Base-by-base conservation (phyloP, 2,888 invertebrate genomes). In the Agrochola circellaris region DNA sequence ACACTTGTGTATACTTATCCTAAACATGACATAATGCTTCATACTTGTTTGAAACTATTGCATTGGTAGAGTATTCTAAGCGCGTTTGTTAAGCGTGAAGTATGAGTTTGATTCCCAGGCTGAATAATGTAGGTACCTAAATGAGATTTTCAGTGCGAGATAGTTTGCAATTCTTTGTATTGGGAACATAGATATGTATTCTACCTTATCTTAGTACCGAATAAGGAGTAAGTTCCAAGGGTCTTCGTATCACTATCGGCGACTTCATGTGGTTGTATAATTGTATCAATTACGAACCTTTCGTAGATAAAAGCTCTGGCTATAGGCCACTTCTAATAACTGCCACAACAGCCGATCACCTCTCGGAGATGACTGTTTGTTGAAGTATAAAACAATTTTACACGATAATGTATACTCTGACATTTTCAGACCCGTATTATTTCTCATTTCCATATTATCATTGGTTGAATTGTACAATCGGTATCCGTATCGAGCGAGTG, bases 21-120 rank as follows among this genome's bases (percentile, higher is more conserved):
- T 64, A 83, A 82, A 65, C 64, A 82, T 78, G 77, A 68, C 79
- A 26, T 75, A 75, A 75, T 60, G 51, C 45, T 58, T 26, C 48
- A 68, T 51, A 64, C 34, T 68, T 58, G 62, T 45, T 64, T 23
- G 42, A 34, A 62, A 68, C 83, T 58, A 51, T 68, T 60, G 51
- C 65, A n/a, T 23, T 51, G 64, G 15, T n/a, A n/a, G 26, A 23
- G 13, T 23, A 48, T 30, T n/a, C 30, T 15, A n/a, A 62, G 26
- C 34, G 15, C 4, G 56, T 38, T 45, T 62, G 34, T 34, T 72
- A 23, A 38, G 17, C 26, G 26, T 20, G 23, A 72, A 62, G 26
- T 45, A 56, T 4, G 30, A 64, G 1, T 82, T 64, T 17, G 38
- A 77, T 56, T 58, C 56, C 48, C 48, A 15, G 23, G n/a, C 38